phyloP scores from a whole-genome alignment of 2,113 vertebrate genomes.

The Dinomys branickii region DNA sequence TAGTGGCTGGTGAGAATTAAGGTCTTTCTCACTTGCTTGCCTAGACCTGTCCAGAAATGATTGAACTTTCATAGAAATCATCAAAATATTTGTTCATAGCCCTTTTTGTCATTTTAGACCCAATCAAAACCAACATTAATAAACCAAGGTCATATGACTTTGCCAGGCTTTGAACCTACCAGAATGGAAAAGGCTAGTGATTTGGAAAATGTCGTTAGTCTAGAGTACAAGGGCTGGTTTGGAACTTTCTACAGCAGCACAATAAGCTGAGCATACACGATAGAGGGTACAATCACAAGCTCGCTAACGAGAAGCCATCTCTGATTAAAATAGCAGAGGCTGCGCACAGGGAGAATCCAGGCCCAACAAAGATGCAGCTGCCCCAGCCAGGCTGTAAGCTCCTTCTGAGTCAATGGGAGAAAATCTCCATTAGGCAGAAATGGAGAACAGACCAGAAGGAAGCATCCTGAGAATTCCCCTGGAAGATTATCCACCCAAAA shows the following conservation, averaged over 20 bases:
- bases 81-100: background rate
- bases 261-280: background rate
- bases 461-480: background rate
- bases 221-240: background rate
- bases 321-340: background rate
- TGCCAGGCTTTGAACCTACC: background rate
- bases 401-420: constrained; percentile 32
- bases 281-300: background rate
- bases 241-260: background rate
- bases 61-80: background rate
- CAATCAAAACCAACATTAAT: background rate
- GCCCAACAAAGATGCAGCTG: constrained; percentile 69
- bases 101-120: background rate
- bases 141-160: background rate
- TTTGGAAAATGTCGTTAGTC: constrained; percentile 8
- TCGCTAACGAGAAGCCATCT: background rate
- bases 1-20: background rate
- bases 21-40: background rate
- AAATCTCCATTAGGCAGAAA: constrained; percentile 35
- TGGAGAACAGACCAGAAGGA: background rate
- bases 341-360: background rate
- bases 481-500: constrained; percentile 40
- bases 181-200: background rate
- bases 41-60: background rate
- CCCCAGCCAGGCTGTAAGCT: background rate